Evolutionary conservation across 37 sponge, comb jelly and placozoan genomes (phyloP), one percentile per base, ranked within the genome.

Genomic region (Lycopodina hypogea): DNA sequence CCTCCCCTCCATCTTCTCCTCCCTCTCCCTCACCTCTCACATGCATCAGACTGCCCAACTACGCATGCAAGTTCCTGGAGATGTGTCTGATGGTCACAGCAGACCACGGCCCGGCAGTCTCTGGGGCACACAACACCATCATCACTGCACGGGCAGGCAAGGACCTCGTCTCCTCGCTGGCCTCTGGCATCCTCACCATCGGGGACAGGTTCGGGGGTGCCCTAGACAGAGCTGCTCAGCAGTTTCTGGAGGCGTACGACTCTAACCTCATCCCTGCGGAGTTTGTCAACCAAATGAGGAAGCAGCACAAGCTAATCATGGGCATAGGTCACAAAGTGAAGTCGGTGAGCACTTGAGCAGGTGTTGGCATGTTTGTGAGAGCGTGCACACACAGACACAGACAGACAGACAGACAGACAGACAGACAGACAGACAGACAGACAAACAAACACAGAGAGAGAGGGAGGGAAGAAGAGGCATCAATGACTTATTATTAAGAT

Each of bases 301-400:
- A 88, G 59, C 81, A 95, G 33, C 90, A 95, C 77, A 95, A 95
- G 62, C 88, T 95, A 48, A 97, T 97, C 40, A 68, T 85, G 77
- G 99, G 99, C 28, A 97, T 97, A 52, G 99, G 99, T n/a, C 99
- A 97, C 74, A 80, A 91, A 59, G 90, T 97, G n/a, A 97, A 97
- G 69, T 97, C 99, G 29, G 93, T 94, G 64, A 82, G 94, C 69
- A 29, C 24, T 19, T 42, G 59, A 18, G 59, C 59, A 58, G 11
- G 53, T 15, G 11, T 21, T 63, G 28, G 7, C 30, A 62, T 28
- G 24, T 23, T 62, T 19, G n/a, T n/a, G n/a, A n/a, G n/a, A n/a
- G n/a, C n/a, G n/a, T n/a, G n/a, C n/a, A n/a, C n/a, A n/a, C n/a
- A n/a, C n/a, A n/a, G n/a, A n/a, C n/a, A n/a, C n/a, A n/a, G n/a